phyloP scores from a whole-genome alignment of 2,888 invertebrate genomes.

The Ligdia adustata region DNA sequence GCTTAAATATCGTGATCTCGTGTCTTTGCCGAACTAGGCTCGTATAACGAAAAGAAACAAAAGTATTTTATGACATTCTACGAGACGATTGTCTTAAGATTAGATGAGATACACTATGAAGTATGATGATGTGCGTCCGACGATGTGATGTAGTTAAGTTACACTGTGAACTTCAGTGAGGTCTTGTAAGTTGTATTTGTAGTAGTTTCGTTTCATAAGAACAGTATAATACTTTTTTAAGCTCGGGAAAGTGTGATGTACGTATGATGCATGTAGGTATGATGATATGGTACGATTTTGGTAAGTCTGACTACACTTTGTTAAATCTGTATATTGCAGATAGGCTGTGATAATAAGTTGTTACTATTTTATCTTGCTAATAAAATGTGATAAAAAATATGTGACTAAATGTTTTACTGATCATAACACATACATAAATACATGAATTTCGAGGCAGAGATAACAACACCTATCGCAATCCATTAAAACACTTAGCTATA shows the following conservation, averaged over 20 bases:
- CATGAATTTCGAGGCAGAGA: too few species aligned
- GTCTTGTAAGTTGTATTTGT: too few species aligned
- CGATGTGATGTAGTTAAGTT: conserved; percentile 17
- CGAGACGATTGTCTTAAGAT: conserved; percentile 19
- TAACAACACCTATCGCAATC: too few species aligned
- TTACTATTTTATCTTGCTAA: conserved; percentile 17
- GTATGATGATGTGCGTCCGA: conserved; percentile 23
- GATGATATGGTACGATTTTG: background rate
- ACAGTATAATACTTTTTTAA: too few species aligned
- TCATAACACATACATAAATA: too few species aligned
- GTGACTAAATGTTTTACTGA: background rate
- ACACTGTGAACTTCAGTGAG: too few species aligned
- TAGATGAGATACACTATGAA: too few species aligned
- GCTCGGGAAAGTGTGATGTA: too few species aligned
- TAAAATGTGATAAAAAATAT: conserved; percentile 6
- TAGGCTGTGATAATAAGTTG: conserved; percentile 66
- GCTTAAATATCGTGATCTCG: conserved; percentile 47
- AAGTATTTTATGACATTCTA: conserved; percentile 43
- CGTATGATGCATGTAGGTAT: background rate
- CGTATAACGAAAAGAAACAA: conserved; percentile 9
- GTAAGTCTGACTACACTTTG: conserved; percentile 28
- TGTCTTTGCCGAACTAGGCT: conserved; percentile 28
- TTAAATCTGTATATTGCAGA: conserved; percentile 45
- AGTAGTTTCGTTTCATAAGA: too few species aligned
- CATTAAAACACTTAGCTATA: too few species aligned